A percentile compares a stretch with the other conserved stretches of the same genome.
Conservation (phyloP, 2,113 vertebrate genomes). For the Phrynosoma platyrhinos region DNA sequence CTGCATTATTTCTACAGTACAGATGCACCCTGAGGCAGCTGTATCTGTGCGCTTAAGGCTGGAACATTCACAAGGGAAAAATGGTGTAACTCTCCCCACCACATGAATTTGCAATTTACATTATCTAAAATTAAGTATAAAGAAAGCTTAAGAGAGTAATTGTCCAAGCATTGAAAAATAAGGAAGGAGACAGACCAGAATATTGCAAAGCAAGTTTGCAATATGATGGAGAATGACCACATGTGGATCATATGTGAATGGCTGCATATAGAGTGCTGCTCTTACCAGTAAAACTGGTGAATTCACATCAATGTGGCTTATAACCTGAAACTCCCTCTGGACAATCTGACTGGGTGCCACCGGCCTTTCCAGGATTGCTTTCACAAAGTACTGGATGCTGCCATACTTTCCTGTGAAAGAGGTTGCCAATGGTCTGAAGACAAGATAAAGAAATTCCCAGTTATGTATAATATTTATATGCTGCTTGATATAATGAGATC, state of each 20-base stretch:
- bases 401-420: slow-evolving; percentile 86
- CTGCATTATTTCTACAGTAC: too few relatives aligned
- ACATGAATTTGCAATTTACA: slow-evolving; percentile 66
- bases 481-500: too few relatives aligned
- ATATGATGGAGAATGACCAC: slow-evolving; percentile 31
- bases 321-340: slow-evolving; percentile 80
- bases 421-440: slow-evolving; percentile 81
- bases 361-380: slow-evolving; percentile 79
- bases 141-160: slow-evolving; percentile 61
- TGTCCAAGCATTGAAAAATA: slow-evolving; percentile 62
- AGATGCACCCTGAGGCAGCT: too few relatives aligned
- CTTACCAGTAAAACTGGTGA: slow-evolving; percentile 83
- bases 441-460: slow-evolving; percentile 1
- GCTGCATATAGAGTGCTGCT: slow-evolving; percentile 36
- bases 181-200: slow-evolving; percentile 57
- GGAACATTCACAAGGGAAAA: slow-evolving; percentile 78
- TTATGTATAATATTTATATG: too few relatives aligned
- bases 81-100: slow-evolving; percentile 59
- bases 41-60: slow-evolving; percentile 68
- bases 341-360: slow-evolving; percentile 73
- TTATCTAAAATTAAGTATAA: slow-evolving; percentile 69
- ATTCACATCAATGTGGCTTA: slow-evolving; percentile 83
- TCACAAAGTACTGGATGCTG: slow-evolving; percentile 81
- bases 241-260: background rate
- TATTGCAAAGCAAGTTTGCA: slow-evolving; percentile 11